Base-by-base conservation (phyloP, 2,888 invertebrate species). In the Patella depressa region DNA sequence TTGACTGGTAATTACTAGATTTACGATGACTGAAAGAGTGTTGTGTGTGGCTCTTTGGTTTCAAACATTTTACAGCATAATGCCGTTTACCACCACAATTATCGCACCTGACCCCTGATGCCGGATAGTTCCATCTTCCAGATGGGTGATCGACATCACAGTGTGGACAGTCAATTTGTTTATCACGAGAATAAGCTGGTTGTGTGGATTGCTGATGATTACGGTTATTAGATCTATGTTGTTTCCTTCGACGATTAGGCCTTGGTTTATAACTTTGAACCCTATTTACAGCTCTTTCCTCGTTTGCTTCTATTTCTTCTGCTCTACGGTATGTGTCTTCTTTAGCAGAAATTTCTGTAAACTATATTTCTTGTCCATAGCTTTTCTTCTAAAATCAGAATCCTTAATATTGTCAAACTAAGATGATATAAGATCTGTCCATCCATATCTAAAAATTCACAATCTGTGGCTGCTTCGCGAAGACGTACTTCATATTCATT, bases 11-110 rank as follows among this genome's bases (percentile, higher is more conserved):
- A 4, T 34, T 34, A 34, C 34, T 34, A 34, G 34, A 34, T 34
- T 34, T 34, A 34, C 19, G 59, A 34, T 34, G 4, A 34, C 34
- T 34, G 34, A 34, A 34, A 34, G 34, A 34, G 4, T 34, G 34
- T 34, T 34, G 34, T 3, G 34, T 34, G 34, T 34, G 34, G 19
- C 2, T 65, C 7, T 24, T n/a, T 19, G 65, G 65, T 24, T 65
- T 65, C 2, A 65, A 19, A 65, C 65, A 65, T 19, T 65, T 65
- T 9, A 65, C 65, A n/a, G 65, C 65, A 65, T 19, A 65, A 65
- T 65, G 65, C 17, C 65, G 19, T 7, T 65, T 19, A 65, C 65
- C 65, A 65, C 65, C 65, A 65, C 65, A 65, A 24, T 65, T 65
- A n/a, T 65, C 24, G 24, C 65, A 65, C 5, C 24, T n/a, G 24